phyloP scores from a whole-genome alignment of 2,797 vertebrate species.

The Valencia hispanica region DNA sequence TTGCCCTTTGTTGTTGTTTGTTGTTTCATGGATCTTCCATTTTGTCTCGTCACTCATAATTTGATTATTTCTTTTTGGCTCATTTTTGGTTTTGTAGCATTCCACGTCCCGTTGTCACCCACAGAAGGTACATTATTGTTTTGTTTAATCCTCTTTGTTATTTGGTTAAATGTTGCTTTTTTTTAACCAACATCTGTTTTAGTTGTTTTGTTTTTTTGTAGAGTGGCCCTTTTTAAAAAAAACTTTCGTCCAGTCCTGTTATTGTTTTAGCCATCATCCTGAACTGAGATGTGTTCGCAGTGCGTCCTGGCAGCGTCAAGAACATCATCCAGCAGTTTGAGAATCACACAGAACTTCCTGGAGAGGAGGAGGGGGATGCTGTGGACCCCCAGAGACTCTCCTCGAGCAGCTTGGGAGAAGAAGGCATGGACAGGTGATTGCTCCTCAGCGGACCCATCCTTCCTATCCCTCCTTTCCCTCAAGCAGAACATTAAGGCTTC shows the following conservation, averaged over 20 bases:
- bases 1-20: conserved; percentile 14
- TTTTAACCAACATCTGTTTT: not conserved
- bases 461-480: conserved; percentile 24
- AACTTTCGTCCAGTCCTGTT: fast-evolving
- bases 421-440: conserved; percentile 83
- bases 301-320: conserved; percentile 88
- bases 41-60: conserved; percentile 24
- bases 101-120: conserved; percentile 93
- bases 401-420: conserved; percentile 89
- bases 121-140: conserved; percentile 85
- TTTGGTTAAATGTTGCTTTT: not conserved
- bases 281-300: conserved; percentile 63
- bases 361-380: conserved; percentile 78
- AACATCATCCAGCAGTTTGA: conserved; percentile 98
- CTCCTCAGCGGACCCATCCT: not conserved
- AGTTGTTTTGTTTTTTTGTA: too few relatives aligned
- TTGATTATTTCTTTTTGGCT: conserved; percentile 41
- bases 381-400: conserved; percentile 82
- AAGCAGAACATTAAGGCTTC: not conserved
- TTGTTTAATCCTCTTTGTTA: conserved; percentile 3
- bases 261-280: fast-evolving
- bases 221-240: fast-evolving
- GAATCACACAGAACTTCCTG: conserved; percentile 76
- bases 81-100: conserved; percentile 82
- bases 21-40: conserved; percentile 30